Conservation (phyloP, 2,888 invertebrate species). For the Megastigmus dorsalis region DNA sequence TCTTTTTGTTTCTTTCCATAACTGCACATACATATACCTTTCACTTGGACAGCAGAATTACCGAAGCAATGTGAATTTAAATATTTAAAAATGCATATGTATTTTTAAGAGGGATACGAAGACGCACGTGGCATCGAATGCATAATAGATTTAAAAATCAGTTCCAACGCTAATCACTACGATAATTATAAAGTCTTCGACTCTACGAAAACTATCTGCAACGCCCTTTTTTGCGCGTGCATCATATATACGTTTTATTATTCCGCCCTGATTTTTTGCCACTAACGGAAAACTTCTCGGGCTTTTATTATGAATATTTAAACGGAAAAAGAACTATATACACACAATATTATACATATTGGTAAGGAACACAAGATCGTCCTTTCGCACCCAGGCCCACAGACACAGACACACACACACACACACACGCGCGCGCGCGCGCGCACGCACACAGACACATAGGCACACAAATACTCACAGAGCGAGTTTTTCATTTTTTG, state of each 20-base stretch:
- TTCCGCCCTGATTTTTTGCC: slow-evolving; percentile 20
- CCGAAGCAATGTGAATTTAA: too few species aligned
- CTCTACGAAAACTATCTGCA: slow-evolving; percentile 10
- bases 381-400: slow-evolving; percentile 13
- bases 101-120: too few species aligned
- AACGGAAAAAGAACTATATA: background rate
- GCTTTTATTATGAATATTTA: slow-evolving; percentile 16
- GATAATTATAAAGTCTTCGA: background rate
- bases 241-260: slow-evolving; percentile 9
- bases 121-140: too few species aligned
- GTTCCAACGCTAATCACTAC: background rate
- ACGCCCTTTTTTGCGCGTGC: background rate
- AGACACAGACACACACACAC: too few species aligned
- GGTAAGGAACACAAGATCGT: background rate
- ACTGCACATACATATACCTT: too few species aligned
- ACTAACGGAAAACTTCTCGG: background rate
- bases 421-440: too few species aligned
- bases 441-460: too few species aligned
- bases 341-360: slow-evolving; percentile 2
- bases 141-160: too few species aligned
- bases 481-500: slow-evolving; percentile 32
- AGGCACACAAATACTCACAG: too few species aligned
- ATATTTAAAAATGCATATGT: too few species aligned
- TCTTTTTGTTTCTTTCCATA: too few species aligned
- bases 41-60: too few species aligned